Percentiles rank a stretch among this genome's conserved stretches.
These are phyloP conservation scores for Digitonthophagus gazella DNA, from an alignment of 2,888 invertebrate species.

Conservation along the genomic window DNA sequence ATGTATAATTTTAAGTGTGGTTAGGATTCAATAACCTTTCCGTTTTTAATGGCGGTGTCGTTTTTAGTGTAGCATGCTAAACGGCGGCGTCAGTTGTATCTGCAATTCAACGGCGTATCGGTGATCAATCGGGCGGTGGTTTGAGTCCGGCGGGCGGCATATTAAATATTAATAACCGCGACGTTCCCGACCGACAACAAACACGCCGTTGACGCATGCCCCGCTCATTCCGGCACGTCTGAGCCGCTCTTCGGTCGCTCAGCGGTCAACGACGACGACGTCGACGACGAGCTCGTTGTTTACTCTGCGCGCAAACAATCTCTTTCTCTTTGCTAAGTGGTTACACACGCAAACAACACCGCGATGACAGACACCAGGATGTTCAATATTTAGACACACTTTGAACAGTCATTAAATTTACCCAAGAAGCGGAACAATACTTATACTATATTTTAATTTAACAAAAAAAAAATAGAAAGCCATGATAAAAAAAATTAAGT, in stretches of 20 bases:
- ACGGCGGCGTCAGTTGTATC: slow-evolving; percentile 3
- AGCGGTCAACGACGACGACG: not conserved
- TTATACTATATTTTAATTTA: too few relatives aligned
- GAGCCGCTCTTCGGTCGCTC: not conserved
- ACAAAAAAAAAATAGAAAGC: too few relatives aligned
- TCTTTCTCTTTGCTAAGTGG: not conserved
- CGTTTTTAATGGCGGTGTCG: slow-evolving; percentile 7
- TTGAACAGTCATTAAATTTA: not conserved
- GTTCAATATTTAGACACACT: slow-evolving; percentile 2
- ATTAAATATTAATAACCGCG: slow-evolving; percentile 29
- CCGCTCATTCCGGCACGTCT: slow-evolving; percentile 30
- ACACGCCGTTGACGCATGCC: slow-evolving; percentile 25
- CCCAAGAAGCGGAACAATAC: too few relatives aligned
- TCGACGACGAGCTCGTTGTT: not conserved
- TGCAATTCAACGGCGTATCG: not conserved
- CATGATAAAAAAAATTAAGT: too few relatives aligned
- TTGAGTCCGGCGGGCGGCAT: slow-evolving; percentile 5
- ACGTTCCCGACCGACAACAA: slow-evolving; percentile 19
- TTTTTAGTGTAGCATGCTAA: not conserved
- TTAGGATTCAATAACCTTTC: not conserved
- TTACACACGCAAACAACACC: slow-evolving; percentile 6
- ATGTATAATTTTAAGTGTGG: too few relatives aligned
- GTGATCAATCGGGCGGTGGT: not conserved
- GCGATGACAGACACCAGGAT: slow-evolving; percentile 4
- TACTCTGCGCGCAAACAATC: slow-evolving; percentile 7